Conservation (phyloP, 1,140 invertebrate genomes). For the fruit fly (Drosophila melanogaster) region DNA sequence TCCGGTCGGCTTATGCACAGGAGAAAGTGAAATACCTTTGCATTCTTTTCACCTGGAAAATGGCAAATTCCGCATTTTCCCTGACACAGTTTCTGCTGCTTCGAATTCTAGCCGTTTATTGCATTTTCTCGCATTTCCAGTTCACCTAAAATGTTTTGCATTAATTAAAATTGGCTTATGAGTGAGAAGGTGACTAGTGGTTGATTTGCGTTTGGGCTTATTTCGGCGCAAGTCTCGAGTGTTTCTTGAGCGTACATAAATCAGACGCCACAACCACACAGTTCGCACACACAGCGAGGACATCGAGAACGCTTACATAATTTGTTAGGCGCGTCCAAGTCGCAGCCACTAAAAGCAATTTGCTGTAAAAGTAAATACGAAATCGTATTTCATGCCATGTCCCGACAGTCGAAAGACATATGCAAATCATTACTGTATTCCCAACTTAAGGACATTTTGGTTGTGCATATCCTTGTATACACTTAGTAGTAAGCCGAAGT, state of each 20-base stretch:
- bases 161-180: constrained; percentile 64
- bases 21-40: constrained; percentile 14
- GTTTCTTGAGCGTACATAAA: constrained; percentile 51
- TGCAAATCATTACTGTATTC: constrained; percentile 49
- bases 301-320: constrained; percentile 57
- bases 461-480: not conserved
- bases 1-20: not conserved
- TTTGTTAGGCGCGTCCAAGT: constrained; percentile 56
- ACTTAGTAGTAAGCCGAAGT: not conserved
- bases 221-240: constrained; percentile 20
- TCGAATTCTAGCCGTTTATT: constrained; percentile 21
- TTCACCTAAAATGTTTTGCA: constrained; percentile 33
- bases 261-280: constrained; percentile 32
- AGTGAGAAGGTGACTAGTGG: constrained; percentile 18
- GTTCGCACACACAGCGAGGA: constrained; percentile 1
- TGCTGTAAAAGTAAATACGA: constrained; percentile 68
- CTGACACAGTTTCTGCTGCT: constrained; percentile 29
- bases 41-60: constrained; percentile 20
- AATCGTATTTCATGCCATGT: constrained; percentile 70
- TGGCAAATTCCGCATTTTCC: constrained; percentile 39
- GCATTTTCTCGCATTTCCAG: constrained; percentile 26
- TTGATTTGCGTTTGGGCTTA: constrained; percentile 7
- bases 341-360: constrained; percentile 66
- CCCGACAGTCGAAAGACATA: constrained; percentile 55
- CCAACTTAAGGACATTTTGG: constrained; percentile 17